Conservation (phyloP, 2,797 vertebrate genomes). For the Luscinia luscinia region DNA sequence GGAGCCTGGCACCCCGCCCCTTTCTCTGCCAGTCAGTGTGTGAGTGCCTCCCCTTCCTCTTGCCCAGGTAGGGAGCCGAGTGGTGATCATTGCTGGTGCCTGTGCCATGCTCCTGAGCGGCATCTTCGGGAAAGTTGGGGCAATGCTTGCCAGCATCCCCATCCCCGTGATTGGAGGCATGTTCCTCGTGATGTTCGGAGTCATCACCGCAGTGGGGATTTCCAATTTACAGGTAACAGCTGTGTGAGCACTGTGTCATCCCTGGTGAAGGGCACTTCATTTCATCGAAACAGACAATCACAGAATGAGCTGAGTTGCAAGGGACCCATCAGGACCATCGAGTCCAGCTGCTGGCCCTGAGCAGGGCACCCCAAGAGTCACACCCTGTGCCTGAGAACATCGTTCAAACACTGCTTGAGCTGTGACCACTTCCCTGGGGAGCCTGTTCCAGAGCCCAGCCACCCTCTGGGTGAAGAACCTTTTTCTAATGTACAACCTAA, state of each 20-base stretch:
- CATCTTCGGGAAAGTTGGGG: conserved; percentile 89
- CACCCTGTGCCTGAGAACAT: not conserved
- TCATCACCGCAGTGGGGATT: conserved; percentile 91
- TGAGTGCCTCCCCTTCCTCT: conserved; percentile 20
- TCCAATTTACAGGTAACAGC: conserved; percentile 91
- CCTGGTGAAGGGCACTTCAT: not conserved
- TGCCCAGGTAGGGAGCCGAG: conserved; percentile 91
- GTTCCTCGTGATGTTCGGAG: conserved; percentile 95
- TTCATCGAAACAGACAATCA: not conserved
- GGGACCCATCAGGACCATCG: not conserved
- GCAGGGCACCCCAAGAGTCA: not conserved
- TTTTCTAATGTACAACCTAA: not conserved
- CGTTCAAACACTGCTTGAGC: not conserved
- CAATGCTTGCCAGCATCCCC: conserved; percentile 92
- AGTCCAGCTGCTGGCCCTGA: not conserved
- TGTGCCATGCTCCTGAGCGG: conserved; percentile 88
- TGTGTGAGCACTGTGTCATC: not conserved
- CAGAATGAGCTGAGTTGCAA: not conserved
- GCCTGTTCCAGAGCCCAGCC: not conserved
- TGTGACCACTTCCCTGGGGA: not conserved
- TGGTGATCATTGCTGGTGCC: conserved; percentile 88
- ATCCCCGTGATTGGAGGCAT: conserved; percentile 92
- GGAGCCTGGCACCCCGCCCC: not conserved
- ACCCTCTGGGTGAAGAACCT: not conserved
- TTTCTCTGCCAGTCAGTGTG: accelerated